Percentiles rank a stretch among this genome's conserved stretches.
These are phyloP conservation scores for Lepidurus arcticus DNA, from an alignment of 1,140 invertebrate genomes.

Conservation along the genomic window DNA sequence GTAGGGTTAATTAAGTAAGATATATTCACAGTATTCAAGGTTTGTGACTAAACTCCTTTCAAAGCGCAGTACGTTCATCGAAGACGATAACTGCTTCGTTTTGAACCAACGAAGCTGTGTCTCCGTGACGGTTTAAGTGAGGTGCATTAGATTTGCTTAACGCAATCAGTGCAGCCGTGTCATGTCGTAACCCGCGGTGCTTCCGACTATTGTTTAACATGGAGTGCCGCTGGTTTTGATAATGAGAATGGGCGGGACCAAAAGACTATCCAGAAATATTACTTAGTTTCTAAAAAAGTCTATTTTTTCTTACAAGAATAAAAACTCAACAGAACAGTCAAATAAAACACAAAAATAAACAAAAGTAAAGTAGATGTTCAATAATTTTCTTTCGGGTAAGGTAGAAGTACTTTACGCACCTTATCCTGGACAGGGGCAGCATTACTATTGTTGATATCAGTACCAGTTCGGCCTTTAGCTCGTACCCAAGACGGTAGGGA, in stretches of 20 bases:
- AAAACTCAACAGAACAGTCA: background rate
- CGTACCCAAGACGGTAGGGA: slow-evolving; percentile 61
- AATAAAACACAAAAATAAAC: background rate
- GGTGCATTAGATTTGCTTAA: slow-evolving; percentile 55
- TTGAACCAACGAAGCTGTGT: slow-evolving; percentile 54
- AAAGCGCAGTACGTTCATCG: slow-evolving; percentile 63
- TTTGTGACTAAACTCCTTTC: slow-evolving; percentile 36
- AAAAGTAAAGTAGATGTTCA: background rate
- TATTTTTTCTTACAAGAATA: background rate
- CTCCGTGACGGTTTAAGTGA: slow-evolving; percentile 39
- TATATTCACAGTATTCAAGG: background rate
- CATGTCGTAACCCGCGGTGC: slow-evolving; percentile 48
- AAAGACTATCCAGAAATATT: background rate
- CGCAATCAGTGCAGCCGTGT: slow-evolving; percentile 67
- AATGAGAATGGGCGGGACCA: background rate
- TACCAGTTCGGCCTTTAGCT: slow-evolving; percentile 52
- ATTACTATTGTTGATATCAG: background rate
- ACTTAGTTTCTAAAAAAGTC: background rate
- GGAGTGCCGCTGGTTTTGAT: background rate
- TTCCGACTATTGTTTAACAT: slow-evolving; percentile 22
- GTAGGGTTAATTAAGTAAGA: background rate
- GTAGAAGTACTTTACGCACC: slow-evolving; percentile 15
- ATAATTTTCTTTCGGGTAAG: background rate
- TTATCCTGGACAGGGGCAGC: background rate
- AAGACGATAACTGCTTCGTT: slow-evolving; percentile 67